These are phyloP conservation scores for Tapera naevia DNA, from an alignment of 2,797 vertebrate species.

Conservation along the genomic window DNA sequence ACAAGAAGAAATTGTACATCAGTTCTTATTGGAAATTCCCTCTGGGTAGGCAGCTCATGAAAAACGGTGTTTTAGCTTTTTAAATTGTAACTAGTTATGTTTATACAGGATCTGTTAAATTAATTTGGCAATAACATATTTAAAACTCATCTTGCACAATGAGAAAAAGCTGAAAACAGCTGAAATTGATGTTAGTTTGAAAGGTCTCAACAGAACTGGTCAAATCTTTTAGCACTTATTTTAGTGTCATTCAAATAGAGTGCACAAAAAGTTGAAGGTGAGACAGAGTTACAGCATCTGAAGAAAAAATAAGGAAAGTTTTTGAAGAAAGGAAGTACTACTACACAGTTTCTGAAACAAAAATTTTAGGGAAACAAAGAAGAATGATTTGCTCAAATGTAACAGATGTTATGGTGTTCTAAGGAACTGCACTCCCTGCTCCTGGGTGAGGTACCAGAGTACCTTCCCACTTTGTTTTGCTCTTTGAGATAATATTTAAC, in stretches of 20 bases:
- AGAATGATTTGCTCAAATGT: not conserved
- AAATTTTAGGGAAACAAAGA: not conserved
- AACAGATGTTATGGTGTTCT: not conserved
- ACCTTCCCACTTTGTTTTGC: not conserved
- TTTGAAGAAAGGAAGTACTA: not conserved
- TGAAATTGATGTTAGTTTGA: not conserved
- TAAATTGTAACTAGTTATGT: not conserved
- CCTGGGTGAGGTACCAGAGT: rapidly evolving
- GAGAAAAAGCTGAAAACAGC: not conserved
- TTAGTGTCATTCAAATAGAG: not conserved
- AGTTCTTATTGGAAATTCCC: not conserved
- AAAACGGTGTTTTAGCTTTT: not conserved
- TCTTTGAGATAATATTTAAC: not conserved
- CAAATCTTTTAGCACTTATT: not conserved
- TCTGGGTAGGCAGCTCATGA: not conserved
- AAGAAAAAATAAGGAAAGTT: not conserved
- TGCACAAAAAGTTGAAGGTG: not conserved
- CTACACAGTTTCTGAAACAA: not conserved
- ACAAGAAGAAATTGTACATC: not conserved
- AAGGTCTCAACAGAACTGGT: not conserved
- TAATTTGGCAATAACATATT: not conserved
- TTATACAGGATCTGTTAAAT: not conserved
- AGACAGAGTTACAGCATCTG: not conserved
- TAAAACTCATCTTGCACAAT: not conserved
- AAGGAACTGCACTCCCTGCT: not conserved